Conservation (phyloP, 2,797 vertebrate genomes). For the Tachyglossus aculeatus region DNA sequence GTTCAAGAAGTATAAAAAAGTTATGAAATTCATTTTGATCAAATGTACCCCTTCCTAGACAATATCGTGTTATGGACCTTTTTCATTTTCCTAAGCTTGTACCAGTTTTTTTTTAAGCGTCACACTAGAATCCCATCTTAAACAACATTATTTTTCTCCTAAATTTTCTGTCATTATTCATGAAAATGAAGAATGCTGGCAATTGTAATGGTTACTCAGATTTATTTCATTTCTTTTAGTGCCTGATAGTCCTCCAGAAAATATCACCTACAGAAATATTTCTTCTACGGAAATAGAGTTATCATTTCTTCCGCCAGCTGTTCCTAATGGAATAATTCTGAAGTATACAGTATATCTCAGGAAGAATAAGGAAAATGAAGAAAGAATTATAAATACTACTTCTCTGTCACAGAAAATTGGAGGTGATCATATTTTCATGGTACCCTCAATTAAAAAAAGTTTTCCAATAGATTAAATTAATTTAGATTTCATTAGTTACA, state of each 20-base stretch:
- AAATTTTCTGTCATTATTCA: no score
- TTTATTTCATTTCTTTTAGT: conserved; percentile 70
- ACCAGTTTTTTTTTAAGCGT: no score
- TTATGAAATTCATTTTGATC: no score
- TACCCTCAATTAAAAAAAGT: background rate
- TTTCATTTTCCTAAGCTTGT: no score
- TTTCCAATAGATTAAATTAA: background rate
- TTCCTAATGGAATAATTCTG: conserved; percentile 77
- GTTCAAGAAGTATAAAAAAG: no score
- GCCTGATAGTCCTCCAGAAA: conserved; percentile 77
- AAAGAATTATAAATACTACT: conserved; percentile 71
- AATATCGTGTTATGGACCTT: no score
- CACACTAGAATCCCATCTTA: no score
- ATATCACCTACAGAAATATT: conserved; percentile 76
- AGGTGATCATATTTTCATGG: conserved; percentile 62
- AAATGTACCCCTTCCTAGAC: no score
- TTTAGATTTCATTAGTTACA: background rate
- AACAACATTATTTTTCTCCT: no score
- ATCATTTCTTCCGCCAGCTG: conserved; percentile 72
- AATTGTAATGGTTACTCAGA: background rate
- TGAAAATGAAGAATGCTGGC: no score
- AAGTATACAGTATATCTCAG: conserved; percentile 77
- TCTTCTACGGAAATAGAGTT: conserved; percentile 76
- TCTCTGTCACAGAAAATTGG: conserved; percentile 58
- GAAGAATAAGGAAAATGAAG: conserved; percentile 59